phyloP scores from a whole-genome alignment of 2,888 invertebrate genomes.

The Cheilosia vernalis region DNA sequence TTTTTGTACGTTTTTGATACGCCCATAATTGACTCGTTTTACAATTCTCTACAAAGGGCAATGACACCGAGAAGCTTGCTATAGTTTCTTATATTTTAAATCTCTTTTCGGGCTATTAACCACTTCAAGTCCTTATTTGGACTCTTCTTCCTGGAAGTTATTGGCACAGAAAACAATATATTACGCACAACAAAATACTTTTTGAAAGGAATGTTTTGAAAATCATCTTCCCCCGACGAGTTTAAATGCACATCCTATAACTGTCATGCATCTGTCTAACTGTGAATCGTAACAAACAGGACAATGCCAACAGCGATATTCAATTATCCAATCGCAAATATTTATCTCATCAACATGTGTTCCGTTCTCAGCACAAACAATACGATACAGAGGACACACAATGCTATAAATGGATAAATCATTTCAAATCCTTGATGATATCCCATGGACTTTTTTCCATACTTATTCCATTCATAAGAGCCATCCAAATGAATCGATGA shows the following conservation, averaged over 20 bases:
- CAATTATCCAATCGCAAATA: constrained; percentile 72
- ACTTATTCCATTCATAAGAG: constrained; percentile 69
- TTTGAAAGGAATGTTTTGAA: too few relatives aligned
- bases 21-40: too few relatives aligned
- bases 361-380: constrained; percentile 56
- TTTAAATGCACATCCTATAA: constrained; percentile 3
- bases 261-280: not conserved
- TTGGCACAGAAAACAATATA: not conserved
- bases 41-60: too few relatives aligned
- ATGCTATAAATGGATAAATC: constrained; percentile 57
- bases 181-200: not conserved
- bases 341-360: constrained; percentile 72
- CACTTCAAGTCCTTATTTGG: too few relatives aligned
- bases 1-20: too few relatives aligned
- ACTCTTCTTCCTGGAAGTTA: too few relatives aligned
- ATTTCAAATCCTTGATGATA: constrained; percentile 70
- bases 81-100: too few relatives aligned
- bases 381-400: constrained; percentile 3
- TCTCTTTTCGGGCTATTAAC: too few relatives aligned
- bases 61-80: too few relatives aligned
- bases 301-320: constrained; percentile 61
- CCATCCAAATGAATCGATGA: constrained; percentile 66
- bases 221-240: not conserved
- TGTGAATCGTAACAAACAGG: constrained; percentile 25
- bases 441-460: constrained; percentile 38